phyloP scores from a whole-genome alignment of 1,140 invertebrate genomes.

The Aporrectodea caliginosa region DNA sequence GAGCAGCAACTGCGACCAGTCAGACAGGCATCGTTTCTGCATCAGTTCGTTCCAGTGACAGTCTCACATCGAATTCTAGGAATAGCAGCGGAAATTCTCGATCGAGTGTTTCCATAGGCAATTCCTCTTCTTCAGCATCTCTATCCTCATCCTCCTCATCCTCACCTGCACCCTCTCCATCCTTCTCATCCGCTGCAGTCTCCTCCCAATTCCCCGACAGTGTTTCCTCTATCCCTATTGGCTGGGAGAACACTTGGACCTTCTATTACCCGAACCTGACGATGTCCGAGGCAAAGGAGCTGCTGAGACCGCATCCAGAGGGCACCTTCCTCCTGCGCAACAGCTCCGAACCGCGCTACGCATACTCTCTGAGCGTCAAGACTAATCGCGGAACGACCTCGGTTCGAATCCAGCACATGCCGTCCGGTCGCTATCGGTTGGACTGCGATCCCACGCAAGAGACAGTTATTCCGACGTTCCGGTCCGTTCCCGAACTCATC shows the following conservation, averaged over 20 bases:
- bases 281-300: not conserved
- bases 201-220: no score
- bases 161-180: no score
- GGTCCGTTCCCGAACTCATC: constrained; percentile 70
- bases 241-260: not conserved
- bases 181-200: no score
- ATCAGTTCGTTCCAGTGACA: no score
- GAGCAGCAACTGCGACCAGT: no score
- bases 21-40: no score
- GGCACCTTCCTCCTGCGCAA: constrained; percentile 61
- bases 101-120: no score
- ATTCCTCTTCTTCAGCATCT: no score
- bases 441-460: constrained; percentile 65
- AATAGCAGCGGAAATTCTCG: no score
- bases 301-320: not conserved
- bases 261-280: not conserved
- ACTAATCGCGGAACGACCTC: constrained; percentile 76
- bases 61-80: no score
- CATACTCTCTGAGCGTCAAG: constrained; percentile 78
- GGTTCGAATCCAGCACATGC: constrained; percentile 68
- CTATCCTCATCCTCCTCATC: no score
- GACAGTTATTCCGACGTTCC: constrained; percentile 67
- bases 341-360: constrained; percentile 71
- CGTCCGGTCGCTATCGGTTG: constrained; percentile 63
- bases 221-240: no score